Percentiles rank a stretch among this genome's conserved stretches.
These are phyloP conservation scores for Cyprinodon tularosa DNA, from an alignment of 2,113 vertebrate species.

Conservation along the genomic window DNA sequence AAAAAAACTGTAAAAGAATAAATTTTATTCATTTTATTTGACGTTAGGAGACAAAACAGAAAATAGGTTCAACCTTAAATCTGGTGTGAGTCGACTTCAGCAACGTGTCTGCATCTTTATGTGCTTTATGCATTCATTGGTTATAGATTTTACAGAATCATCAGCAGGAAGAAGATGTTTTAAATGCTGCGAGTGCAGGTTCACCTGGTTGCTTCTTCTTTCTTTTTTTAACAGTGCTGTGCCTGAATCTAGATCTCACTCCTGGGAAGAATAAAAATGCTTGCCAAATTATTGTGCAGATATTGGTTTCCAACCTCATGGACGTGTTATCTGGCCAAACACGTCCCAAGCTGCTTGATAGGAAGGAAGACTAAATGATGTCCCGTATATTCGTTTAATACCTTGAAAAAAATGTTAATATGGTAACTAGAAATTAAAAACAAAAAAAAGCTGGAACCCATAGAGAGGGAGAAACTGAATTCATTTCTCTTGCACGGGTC, in stretches of 20 bases:
- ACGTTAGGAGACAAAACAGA: neutral
- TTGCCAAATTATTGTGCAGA: slow-evolving; percentile 53
- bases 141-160: slow-evolving; percentile 16
- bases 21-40: neutral
- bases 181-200: slow-evolving; percentile 24
- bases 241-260: slow-evolving; percentile 32
- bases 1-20: neutral
- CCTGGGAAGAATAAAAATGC: slow-evolving; percentile 53
- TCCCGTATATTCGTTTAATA: slow-evolving; percentile 44
- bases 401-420: slow-evolving; percentile 45
- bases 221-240: slow-evolving; percentile 13
- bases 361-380: slow-evolving; percentile 37
- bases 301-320: slow-evolving; percentile 64
- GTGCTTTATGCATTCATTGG: neutral
- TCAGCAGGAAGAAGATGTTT: slow-evolving; percentile 16
- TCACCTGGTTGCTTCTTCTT: neutral
- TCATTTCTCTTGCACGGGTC: slow-evolving; percentile 20
- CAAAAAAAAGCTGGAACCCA: slow-evolving; percentile 14
- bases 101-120: neutral
- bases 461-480: slow-evolving; percentile 3
- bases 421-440: slow-evolving; percentile 24
- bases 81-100: neutral
- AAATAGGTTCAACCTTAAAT: neutral
- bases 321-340: slow-evolving; percentile 53
- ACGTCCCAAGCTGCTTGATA: slow-evolving; percentile 41